These are phyloP conservation scores for Delphinus delphis DNA, from an alignment of 2,113 vertebrate genomes.

Conservation along the genomic window DNA sequence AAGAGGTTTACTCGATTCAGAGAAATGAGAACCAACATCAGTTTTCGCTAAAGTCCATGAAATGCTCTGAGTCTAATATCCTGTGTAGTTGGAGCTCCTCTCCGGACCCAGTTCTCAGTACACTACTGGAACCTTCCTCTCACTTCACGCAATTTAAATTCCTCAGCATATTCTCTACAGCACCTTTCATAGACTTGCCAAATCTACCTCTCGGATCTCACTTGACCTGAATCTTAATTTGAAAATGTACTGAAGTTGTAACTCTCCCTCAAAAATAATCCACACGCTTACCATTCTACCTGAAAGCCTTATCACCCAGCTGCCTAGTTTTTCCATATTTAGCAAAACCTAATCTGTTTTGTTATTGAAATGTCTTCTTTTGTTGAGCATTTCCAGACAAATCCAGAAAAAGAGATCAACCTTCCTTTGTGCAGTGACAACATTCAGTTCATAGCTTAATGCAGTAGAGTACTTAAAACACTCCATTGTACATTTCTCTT, in stretches of 20 bases:
- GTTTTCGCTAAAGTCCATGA: background rate
- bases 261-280: background rate
- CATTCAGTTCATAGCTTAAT: background rate
- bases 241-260: background rate
- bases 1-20: background rate
- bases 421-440: background rate
- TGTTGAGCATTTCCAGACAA: background rate
- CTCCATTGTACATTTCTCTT: background rate
- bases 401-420: background rate
- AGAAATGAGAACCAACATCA: background rate
- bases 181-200: background rate
- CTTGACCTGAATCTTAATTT: background rate
- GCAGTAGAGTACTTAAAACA: background rate
- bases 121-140: background rate
- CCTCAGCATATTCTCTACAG: background rate
- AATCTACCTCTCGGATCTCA: background rate
- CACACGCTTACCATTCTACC: background rate
- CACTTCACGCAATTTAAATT: background rate
- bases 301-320: background rate
- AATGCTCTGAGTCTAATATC: too few species aligned
- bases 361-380: too few species aligned
- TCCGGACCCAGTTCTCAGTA: background rate
- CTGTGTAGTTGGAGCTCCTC: background rate
- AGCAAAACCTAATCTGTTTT: background rate
- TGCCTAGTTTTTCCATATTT: background rate